phyloP scores from a whole-genome alignment of 2,888 invertebrate species.

The Mesoligia furuncula region DNA sequence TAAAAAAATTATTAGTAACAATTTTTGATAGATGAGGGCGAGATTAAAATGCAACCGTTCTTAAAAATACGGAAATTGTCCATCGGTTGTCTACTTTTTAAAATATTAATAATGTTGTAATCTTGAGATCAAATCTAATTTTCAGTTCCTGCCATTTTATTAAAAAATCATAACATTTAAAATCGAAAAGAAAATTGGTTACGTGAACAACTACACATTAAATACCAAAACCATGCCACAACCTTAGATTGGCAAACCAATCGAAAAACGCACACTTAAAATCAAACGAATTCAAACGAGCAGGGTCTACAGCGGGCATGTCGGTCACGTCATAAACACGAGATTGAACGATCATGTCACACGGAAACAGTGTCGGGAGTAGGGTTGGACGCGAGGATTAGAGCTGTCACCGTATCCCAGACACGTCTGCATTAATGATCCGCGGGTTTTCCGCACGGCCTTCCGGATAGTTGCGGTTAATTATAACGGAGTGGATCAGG shows the following conservation, averaged over 20 bases:
- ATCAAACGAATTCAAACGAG: constrained; percentile 11
- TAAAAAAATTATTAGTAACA: too few species aligned
- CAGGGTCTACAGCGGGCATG: constrained; percentile 7
- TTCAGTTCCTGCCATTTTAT: not conserved
- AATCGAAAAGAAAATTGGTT: not conserved
- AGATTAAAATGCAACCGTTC: not conserved
- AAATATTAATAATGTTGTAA: not conserved
- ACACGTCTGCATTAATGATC: constrained; percentile 61
- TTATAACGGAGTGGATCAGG: constrained; percentile 49
- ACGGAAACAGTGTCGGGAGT: constrained; percentile 60
- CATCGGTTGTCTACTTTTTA: not conserved
- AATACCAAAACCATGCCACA: not conserved
- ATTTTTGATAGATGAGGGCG: not conserved
- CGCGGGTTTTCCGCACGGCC: constrained; percentile 56
- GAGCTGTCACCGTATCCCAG: constrained; percentile 54
- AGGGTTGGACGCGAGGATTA: constrained; percentile 57
- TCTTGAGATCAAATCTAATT: not conserved
- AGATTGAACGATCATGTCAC: constrained; percentile 62
- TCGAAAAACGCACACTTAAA: constrained; percentile 29
- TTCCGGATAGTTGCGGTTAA: constrained; percentile 58
- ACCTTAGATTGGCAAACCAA: not conserved
- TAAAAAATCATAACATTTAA: not conserved
- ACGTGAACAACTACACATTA: not conserved
- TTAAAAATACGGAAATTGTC: not conserved
- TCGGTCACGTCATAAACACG: constrained; percentile 53